Conservation (phyloP, 2,797 vertebrate species). For the Bovichtus diacanthus region DNA sequence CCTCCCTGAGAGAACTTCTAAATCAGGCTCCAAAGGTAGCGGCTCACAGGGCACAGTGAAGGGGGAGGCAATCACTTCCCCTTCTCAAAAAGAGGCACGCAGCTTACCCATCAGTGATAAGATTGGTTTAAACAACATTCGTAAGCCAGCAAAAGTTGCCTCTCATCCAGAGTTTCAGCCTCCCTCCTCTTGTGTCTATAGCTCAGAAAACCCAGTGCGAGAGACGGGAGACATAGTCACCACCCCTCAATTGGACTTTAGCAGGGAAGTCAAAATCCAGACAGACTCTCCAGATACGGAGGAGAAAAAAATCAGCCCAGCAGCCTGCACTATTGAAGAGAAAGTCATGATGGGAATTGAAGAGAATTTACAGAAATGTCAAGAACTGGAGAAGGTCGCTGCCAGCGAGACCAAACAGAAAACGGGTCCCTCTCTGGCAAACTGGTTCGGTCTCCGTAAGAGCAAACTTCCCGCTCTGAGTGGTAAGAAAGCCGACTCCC, state of each 20-base stretch:
- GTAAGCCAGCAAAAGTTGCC: constrained; percentile 71
- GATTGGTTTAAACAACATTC: constrained; percentile 68
- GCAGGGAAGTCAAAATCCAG: constrained; percentile 65
- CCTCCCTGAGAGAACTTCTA: constrained; percentile 84
- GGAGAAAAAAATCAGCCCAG: constrained; percentile 72
- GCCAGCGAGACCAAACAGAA: constrained; percentile 87
- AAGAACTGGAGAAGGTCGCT: constrained; percentile 87
- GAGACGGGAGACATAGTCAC: constrained; percentile 60
- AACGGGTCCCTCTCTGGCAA: constrained; percentile 90
- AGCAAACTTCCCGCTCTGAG: constrained; percentile 91
- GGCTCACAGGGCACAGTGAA: constrained; percentile 57
- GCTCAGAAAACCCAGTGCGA: constrained; percentile 70
- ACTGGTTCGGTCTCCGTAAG: constrained; percentile 94
- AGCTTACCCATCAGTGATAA: constrained; percentile 67
- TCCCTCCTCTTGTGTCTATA: constrained; percentile 61
- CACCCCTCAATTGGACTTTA: constrained; percentile 70
- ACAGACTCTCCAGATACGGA: constrained; percentile 74
- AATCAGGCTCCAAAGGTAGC: constrained; percentile 77
- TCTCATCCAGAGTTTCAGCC: constrained; percentile 80
- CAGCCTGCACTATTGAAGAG: constrained; percentile 90
- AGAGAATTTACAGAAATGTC: constrained; percentile 92
- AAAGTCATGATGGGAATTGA: constrained; percentile 97
- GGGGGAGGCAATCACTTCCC: constrained; percentile 68
- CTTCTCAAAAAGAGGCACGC: constrained; percentile 74
- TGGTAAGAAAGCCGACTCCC: constrained; percentile 86